Evolutionary conservation across 2,888 invertebrate genomes (phyloP).

Genomic region (Pammene aurita): DNA sequence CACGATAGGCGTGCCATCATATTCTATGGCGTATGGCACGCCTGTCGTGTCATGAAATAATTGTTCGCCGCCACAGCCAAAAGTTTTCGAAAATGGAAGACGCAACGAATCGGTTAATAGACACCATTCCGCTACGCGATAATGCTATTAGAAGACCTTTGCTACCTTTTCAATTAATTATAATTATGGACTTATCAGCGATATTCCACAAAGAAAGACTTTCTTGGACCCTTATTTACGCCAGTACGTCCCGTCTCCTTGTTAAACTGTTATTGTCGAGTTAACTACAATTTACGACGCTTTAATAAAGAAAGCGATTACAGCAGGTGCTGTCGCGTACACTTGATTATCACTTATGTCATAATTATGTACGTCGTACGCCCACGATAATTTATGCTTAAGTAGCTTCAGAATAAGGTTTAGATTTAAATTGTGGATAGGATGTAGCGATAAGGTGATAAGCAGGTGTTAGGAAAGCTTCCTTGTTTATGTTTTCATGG

Average conservation of each 20-base stretch:
- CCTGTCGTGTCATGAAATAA: too few relatives aligned
- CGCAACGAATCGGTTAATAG: too few relatives aligned
- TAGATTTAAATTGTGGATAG: not conserved
- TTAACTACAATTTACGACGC: constrained; percentile 30
- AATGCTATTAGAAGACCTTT: too few relatives aligned
- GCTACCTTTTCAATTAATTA: too few relatives aligned
- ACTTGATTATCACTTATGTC: constrained; percentile 17
- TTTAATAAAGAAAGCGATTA: constrained; percentile 34
- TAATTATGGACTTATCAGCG: too few relatives aligned
- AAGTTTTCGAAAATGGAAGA: too few relatives aligned
- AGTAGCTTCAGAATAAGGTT: not conserved
- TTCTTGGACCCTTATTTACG: not conserved
- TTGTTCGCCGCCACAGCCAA: too few relatives aligned
- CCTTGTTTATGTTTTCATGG: constrained; percentile 7
- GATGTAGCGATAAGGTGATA: constrained; percentile 12
- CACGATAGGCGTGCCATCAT: too few relatives aligned
- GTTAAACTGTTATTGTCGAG: constrained; percentile 18
- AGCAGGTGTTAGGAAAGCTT: constrained; percentile 26
- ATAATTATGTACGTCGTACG: constrained; percentile 6
- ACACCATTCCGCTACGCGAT: too few relatives aligned
- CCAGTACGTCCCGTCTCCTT: constrained; percentile 1
- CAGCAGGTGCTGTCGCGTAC: constrained; percentile 20
- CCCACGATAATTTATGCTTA: not conserved
- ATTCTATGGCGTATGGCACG: too few relatives aligned
- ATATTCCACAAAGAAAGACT: not conserved